Evolutionary conservation across 2,113 vertebrate genomes (phyloP).

Genomic region (Calidris pugnax): DNA sequence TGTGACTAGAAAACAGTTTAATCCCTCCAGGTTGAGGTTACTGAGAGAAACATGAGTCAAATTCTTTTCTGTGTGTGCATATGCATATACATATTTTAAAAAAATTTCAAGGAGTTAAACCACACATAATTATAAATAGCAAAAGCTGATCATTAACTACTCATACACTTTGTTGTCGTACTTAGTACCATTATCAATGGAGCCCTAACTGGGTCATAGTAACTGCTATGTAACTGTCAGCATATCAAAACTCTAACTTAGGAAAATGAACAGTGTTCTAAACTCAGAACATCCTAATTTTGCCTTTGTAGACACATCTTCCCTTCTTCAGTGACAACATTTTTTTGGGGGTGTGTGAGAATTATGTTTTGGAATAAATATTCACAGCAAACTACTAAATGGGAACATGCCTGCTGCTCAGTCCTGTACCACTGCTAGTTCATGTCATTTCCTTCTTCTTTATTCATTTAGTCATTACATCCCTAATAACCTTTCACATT

Average conservation of each 20-base stretch:
- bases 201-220: not conserved
- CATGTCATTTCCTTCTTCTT: not conserved
- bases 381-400: not conserved
- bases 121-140: conserved; percentile 30
- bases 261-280: not conserved
- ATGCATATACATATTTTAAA: not conserved
- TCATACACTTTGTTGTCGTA: conserved; percentile 6
- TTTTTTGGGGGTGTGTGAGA: not conserved
- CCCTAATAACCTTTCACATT: not conserved
- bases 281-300: not conserved
- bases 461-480: not conserved
- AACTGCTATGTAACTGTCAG: not conserved
- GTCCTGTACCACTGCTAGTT: not conserved
- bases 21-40: not conserved
- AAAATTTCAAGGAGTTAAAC: not conserved
- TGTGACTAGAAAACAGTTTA: conserved; percentile 21
- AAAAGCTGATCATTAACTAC: conserved; percentile 20
- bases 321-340: not conserved
- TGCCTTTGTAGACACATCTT: not conserved
- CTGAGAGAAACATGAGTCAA: not conserved
- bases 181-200: conserved; percentile 33
- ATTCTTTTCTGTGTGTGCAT: not conserved
- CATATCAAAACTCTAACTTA: not conserved
- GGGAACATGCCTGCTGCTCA: not conserved
- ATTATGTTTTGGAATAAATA: conserved; percentile 22